Conservation (phyloP, 2,888 invertebrate genomes). For the Hofmannophila pseudospretella region DNA sequence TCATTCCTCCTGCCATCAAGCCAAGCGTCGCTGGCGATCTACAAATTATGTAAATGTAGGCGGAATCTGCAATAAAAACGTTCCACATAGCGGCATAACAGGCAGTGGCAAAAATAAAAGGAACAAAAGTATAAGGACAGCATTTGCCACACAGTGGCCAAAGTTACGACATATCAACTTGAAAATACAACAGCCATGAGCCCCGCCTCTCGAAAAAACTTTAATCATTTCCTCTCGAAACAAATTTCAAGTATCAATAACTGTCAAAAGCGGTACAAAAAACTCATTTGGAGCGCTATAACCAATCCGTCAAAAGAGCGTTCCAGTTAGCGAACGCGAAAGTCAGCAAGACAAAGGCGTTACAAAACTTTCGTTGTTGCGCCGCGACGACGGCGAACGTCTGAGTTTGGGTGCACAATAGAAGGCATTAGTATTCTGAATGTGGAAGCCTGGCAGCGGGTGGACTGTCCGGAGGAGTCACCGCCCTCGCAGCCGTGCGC, state of each 20-base stretch:
- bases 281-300: slow-evolving; percentile 24
- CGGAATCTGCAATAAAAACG: slow-evolving; percentile 21
- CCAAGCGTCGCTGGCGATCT: slow-evolving; percentile 18
- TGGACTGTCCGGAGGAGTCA: slow-evolving; percentile 68
- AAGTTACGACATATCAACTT: neutral
- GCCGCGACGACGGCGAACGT: slow-evolving; percentile 37
- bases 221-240: slow-evolving; percentile 6
- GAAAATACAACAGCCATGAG: neutral
- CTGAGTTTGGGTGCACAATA: slow-evolving; percentile 50
- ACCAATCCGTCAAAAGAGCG: slow-evolving; percentile 41
- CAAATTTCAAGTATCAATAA: slow-evolving; percentile 24
- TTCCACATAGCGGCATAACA: slow-evolving; percentile 18
- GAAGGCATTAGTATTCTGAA: slow-evolving; percentile 64
- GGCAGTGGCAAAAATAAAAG: neutral
- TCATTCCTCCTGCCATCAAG: slow-evolving; percentile 30
- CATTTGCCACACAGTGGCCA: neutral
- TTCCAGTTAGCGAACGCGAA: slow-evolving; percentile 61
- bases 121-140: neutral
- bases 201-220: neutral
- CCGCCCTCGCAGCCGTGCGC: slow-evolving; percentile 61
- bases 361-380: slow-evolving; percentile 60
- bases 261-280: slow-evolving; percentile 25
- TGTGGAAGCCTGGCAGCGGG: slow-evolving; percentile 51
- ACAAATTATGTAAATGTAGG: slow-evolving; percentile 28
- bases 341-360: slow-evolving; percentile 63